A percentile compares a stretch with the other conserved stretches of the same genome.
These are phyloP conservation scores for Micronycteris hirsuta DNA, from an alignment of 2,113 vertebrate genomes.

Conservation along the genomic window DNA sequence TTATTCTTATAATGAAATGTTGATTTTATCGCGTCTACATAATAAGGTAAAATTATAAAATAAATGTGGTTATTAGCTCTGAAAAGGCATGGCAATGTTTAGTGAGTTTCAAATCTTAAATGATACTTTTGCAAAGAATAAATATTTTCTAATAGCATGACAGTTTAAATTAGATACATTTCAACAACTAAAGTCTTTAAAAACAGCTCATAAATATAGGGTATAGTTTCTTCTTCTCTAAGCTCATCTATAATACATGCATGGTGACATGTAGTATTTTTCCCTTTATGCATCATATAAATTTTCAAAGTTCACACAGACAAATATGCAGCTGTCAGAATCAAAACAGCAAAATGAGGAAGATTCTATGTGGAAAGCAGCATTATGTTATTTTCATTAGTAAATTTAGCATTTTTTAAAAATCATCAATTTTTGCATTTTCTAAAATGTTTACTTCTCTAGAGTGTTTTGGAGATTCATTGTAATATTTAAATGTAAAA, in stretches of 20 bases:
- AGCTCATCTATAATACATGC: conserved; percentile 57
- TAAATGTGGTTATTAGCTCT: background rate
- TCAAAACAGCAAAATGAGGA: conserved; percentile 53
- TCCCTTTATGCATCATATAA: conserved; percentile 52
- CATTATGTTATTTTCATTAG: conserved; percentile 19
- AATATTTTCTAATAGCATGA: conserved; percentile 46
- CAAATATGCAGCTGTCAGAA: conserved; percentile 65
- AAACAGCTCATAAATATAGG: background rate
- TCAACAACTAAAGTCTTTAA: conserved; percentile 51
- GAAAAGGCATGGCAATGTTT: background rate
- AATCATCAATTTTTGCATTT: background rate
- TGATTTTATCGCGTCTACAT: conserved; percentile 20
- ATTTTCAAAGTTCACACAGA: conserved; percentile 70
- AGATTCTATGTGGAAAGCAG: background rate
- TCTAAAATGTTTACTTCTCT: background rate
- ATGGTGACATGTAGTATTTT: conserved; percentile 58
- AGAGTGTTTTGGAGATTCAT: background rate
- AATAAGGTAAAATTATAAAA: conserved; percentile 43
- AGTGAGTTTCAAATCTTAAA: background rate
- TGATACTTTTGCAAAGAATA: conserved; percentile 34
- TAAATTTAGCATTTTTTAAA: conserved; percentile 15
- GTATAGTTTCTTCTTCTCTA: conserved; percentile 57
- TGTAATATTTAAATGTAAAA: background rate
- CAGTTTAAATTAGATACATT: conserved; percentile 48
- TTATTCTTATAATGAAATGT: background rate